Conservation (phyloP, 2,888 invertebrate species). For the Athalia rosae region DNA sequence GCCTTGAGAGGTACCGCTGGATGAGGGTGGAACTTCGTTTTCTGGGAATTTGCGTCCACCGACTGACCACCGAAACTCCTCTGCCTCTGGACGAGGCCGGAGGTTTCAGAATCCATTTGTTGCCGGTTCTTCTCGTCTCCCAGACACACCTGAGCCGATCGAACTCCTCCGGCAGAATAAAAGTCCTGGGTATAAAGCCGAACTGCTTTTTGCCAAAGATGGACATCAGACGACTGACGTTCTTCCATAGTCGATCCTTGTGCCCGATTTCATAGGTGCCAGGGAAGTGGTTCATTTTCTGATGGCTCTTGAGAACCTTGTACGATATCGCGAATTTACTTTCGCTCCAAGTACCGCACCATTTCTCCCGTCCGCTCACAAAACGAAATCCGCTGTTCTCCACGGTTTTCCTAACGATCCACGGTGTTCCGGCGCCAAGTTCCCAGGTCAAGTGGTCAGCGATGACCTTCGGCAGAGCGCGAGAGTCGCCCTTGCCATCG, state of each 20-base stretch:
- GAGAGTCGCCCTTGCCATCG: slow-evolving; percentile 71
- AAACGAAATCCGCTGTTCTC: slow-evolving; percentile 75
- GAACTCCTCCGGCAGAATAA: slow-evolving; percentile 90
- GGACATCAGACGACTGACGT: slow-evolving; percentile 78
- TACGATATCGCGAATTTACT: slow-evolving; percentile 93
- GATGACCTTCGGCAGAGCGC: slow-evolving; percentile 73
- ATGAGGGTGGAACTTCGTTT: slow-evolving; percentile 88
- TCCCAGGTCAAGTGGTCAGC: slow-evolving; percentile 78
- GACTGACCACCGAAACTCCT: slow-evolving; percentile 93
- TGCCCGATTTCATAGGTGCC: slow-evolving; percentile 96
- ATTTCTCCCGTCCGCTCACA: slow-evolving; percentile 78
- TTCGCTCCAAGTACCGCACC: slow-evolving; percentile 97
- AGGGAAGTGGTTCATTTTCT: slow-evolving; percentile 97
- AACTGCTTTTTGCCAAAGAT: slow-evolving; percentile 80
- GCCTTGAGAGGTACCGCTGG: slow-evolving; percentile 87
- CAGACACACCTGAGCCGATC: slow-evolving; percentile 78
- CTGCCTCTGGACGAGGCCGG: slow-evolving; percentile 96
- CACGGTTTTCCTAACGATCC: slow-evolving; percentile 77
- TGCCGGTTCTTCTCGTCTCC: slow-evolving; percentile 74
- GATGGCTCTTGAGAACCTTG: slow-evolving; percentile 85
- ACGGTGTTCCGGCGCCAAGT: slow-evolving; percentile 79
- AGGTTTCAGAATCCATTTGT: slow-evolving; percentile 95
- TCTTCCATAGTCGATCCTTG: slow-evolving; percentile 92
- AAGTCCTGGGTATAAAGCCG: slow-evolving; percentile 93
- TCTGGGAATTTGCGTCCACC: slow-evolving; percentile 93